Evolutionary conservation across 2,888 invertebrate genomes (phyloP).

Genomic region (Mantis religiosa): DNA sequence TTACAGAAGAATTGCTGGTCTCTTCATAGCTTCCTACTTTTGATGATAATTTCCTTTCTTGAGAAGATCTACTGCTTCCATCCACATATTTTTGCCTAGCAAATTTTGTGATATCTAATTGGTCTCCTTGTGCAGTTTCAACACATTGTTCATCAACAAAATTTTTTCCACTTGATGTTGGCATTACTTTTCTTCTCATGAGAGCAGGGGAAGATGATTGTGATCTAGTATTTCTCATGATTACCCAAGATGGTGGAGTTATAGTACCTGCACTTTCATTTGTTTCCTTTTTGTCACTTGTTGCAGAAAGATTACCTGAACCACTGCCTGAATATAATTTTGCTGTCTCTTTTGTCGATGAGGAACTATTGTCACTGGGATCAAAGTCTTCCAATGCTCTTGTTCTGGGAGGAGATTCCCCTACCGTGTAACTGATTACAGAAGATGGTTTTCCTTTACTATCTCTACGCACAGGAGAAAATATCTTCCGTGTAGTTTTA

Average conservation of each 20-base stretch:
- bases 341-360: not conserved
- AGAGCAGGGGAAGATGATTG: conserved; percentile 35
- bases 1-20: not conserved
- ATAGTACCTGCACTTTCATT: not conserved
- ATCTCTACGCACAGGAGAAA: conserved; percentile 63
- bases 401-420: conserved; percentile 40
- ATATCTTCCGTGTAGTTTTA: conserved; percentile 75
- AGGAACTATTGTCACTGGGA: no score
- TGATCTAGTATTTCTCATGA: conserved; percentile 30
- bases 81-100: not conserved
- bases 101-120: not conserved
- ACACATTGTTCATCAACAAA: not conserved
- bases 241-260: conserved; percentile 26
- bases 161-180: not conserved
- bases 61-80: not conserved
- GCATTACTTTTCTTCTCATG: conserved; percentile 26
- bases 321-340: no score
- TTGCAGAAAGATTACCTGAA: no score
- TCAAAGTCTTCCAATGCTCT: not conserved
- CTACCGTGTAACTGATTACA: conserved; percentile 49
- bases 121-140: no score
- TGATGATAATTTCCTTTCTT: not conserved
- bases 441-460: conserved; percentile 53
- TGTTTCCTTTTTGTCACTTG: no score
- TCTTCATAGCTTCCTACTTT: not conserved